Conservation (phyloP, 2,888 invertebrate species). For the Pardosa pseudoannulata region DNA sequence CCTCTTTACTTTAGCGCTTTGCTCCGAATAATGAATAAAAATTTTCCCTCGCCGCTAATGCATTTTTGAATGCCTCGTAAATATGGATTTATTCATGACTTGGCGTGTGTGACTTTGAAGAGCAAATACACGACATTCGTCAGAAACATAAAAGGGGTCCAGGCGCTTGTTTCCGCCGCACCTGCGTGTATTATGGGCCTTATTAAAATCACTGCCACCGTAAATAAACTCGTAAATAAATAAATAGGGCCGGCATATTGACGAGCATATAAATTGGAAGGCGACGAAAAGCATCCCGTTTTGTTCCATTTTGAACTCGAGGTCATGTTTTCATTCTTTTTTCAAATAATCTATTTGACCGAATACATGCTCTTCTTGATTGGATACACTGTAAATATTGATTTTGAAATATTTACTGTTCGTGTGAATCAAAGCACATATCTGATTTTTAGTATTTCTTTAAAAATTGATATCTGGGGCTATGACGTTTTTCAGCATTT, state of each 20-base stretch:
- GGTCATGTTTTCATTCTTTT: too few relatives aligned
- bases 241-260: neutral
- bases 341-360: too few relatives aligned
- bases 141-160: neutral
- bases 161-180: neutral
- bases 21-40: neutral
- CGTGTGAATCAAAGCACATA: too few relatives aligned
- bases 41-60: slow-evolving; percentile 2
- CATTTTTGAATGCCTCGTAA: slow-evolving; percentile 13
- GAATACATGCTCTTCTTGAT: too few relatives aligned
- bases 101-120: neutral
- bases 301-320: too few relatives aligned
- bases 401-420: too few relatives aligned
- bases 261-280: neutral
- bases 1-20: too few relatives aligned
- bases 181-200: neutral
- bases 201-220: neutral
- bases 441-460: too few relatives aligned
- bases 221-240: neutral
- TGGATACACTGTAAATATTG: too few relatives aligned
- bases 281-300: too few relatives aligned
- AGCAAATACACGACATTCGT: neutral
- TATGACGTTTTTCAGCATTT: too few relatives aligned
- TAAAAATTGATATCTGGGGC: too few relatives aligned
- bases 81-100: slow-evolving; percentile 17